Evolutionary conservation across 2,888 invertebrate genomes (phyloP).

Genomic region (Stramonita haemastoma): DNA sequence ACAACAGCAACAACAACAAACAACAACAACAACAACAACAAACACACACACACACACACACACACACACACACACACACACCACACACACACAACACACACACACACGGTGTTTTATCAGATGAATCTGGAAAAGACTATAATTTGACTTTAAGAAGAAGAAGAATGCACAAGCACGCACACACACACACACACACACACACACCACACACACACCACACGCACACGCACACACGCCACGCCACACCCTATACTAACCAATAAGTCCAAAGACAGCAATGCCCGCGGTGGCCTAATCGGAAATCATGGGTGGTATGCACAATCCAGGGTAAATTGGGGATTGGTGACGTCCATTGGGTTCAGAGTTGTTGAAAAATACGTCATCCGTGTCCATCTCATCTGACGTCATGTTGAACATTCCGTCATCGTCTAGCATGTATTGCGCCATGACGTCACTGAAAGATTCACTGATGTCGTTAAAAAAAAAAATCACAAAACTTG

Average conservation of each 20-base stretch:
- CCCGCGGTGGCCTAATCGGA: constrained; percentile 34
- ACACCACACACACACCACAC: constrained; percentile 27
- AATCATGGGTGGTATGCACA: neutral
- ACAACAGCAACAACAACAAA: neutral
- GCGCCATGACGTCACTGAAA: neutral
- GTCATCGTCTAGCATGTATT: neutral
- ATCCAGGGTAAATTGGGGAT: neutral
- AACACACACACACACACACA: neutral
- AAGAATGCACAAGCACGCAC: neutral
- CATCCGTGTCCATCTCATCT: neutral
- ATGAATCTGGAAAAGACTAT: no score
- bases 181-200: constrained; percentile 26
- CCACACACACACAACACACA: neutral
- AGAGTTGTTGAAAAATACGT: constrained; percentile 4
- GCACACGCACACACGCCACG: neutral
- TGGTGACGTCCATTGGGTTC: constrained; percentile 12
- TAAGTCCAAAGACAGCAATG: constrained; percentile 33
- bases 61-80: constrained; percentile 8
- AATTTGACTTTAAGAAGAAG: no score
- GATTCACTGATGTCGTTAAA: neutral
- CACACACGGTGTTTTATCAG: no score
- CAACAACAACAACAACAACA: neutral
- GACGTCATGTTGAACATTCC: constrained; percentile 24
- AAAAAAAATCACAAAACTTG: neutral
- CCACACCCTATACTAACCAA: neutral